A percentile compares a stretch with the other conserved stretches of the same genome.
Evolutionary conservation across 2,113 vertebrate species (phyloP).

Genomic region (Pelvicachromis taeniatus): DNA sequence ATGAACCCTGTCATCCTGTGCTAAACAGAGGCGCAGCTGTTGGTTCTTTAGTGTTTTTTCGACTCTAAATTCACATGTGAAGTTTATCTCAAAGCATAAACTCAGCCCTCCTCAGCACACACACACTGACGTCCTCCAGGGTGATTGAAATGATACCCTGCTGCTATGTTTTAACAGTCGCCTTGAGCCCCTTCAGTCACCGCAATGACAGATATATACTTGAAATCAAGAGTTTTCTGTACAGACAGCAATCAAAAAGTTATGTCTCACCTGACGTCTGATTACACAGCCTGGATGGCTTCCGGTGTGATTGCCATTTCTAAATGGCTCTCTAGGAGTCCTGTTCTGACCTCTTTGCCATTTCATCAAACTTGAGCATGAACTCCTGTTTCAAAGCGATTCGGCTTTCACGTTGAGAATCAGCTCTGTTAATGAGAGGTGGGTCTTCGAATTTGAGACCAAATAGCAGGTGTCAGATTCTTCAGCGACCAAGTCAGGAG

Average conservation of each 20-base stretch:
- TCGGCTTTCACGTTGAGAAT: background rate
- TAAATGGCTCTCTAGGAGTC: accelerated
- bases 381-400: background rate
- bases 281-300: background rate
- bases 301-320: background rate
- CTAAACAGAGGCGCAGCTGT: background rate
- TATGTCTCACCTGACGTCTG: background rate
- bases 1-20: background rate
- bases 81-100: background rate
- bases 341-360: background rate
- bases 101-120: background rate
- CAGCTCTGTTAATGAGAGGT: background rate
- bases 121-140: background rate
- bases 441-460: background rate
- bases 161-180: background rate
- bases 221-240: background rate
- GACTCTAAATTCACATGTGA: background rate
- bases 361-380: background rate
- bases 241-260: background rate
- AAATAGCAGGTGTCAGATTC: background rate
- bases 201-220: accelerated
- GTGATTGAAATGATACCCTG: background rate
- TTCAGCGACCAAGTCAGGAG: background rate
- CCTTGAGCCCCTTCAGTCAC: background rate
- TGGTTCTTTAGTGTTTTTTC: background rate